Percentiles rank a stretch among this genome's conserved stretches.
Conservation (phyloP, 2,113 vertebrate genomes). For the Numenius arquata region DNA sequence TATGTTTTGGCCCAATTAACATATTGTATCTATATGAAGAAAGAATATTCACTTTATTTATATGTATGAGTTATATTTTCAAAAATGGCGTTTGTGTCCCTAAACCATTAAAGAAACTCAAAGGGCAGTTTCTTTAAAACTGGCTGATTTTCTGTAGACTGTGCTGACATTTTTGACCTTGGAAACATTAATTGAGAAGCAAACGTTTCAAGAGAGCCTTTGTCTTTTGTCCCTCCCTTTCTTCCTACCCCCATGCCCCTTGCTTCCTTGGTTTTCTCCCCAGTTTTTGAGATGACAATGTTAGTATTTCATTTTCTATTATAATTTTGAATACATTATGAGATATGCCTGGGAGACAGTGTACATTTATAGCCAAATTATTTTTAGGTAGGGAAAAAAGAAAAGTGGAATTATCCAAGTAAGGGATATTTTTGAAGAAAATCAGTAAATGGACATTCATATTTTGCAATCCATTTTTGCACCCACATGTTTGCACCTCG, state of each 20-base stretch:
- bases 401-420: neutral
- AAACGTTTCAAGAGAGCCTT: neutral
- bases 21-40: neutral
- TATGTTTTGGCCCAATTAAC: neutral
- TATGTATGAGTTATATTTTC: neutral
- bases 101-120: neutral
- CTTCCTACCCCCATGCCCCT: neutral
- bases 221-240: neutral
- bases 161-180: neutral
- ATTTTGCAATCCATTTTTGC: conserved; percentile 1
- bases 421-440: neutral
- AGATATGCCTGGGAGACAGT: neutral
- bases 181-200: neutral
- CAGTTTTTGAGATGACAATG: neutral
- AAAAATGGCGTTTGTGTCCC: neutral
- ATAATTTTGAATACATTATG: neutral
- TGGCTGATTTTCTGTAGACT: neutral
- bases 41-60: neutral
- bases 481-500: neutral
- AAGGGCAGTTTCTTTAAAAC: neutral
- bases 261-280: neutral
- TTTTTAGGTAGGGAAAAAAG: neutral
- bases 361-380: neutral
- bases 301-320: neutral
- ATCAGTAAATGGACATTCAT: neutral